A percentile compares a stretch with the other conserved stretches of the same genome.
Evolutionary conservation across 2,113 vertebrate genomes (phyloP).

Genomic region (Syngnathus typhle): DNA sequence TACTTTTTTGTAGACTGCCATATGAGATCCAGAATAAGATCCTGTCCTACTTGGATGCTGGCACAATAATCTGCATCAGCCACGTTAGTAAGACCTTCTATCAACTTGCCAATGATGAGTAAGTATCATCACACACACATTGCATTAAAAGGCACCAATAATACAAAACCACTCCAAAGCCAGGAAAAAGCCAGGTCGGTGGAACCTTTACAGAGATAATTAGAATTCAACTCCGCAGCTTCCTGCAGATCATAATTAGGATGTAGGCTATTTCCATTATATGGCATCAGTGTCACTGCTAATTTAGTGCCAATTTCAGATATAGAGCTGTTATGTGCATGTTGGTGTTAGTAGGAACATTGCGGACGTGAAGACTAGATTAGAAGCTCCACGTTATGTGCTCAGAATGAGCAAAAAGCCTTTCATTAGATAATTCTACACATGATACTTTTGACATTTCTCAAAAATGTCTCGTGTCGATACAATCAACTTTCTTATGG

Average conservation of each 20-base stretch:
- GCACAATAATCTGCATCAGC: constrained; percentile 70
- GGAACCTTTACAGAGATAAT: constrained; percentile 1
- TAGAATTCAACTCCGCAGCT: neutral
- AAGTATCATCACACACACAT: constrained; percentile 49
- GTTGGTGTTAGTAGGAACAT: neutral
- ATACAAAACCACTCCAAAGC: neutral
- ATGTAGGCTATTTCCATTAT: neutral
- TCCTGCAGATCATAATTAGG: neutral
- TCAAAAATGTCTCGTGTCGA: neutral
- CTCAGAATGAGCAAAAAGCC: too few species aligned
- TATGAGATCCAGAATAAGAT: constrained; percentile 80
- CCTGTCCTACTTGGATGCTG: constrained; percentile 78
- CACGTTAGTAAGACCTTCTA: constrained; percentile 76
- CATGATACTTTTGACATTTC: too few species aligned
- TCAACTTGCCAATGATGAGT: constrained; percentile 82
- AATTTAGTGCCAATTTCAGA: neutral
- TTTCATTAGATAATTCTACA: too few species aligned
- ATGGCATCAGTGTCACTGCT: neutral
- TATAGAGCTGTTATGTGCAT: neutral
- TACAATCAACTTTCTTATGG: constrained; percentile 67
- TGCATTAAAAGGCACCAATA: neutral
- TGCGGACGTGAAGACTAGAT: neutral
- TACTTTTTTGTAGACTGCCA: constrained; percentile 71
- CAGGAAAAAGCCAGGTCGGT: neutral
- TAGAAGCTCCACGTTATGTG: too few species aligned